These are phyloP conservation scores for Gallinago media DNA, from an alignment of 2,113 vertebrate species.

Conservation along the genomic window DNA sequence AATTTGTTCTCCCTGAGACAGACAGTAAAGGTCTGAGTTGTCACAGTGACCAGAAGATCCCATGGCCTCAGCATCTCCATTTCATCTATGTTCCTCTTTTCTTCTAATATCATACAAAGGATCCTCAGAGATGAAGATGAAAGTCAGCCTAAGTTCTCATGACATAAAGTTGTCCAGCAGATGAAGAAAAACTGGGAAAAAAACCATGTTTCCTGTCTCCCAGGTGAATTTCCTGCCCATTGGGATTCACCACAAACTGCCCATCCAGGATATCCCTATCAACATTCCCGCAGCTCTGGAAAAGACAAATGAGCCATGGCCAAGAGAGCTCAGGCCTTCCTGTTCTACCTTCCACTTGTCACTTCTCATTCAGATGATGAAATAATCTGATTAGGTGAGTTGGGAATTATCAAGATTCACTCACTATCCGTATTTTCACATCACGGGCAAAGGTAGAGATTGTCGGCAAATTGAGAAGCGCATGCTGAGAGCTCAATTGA, in stretches of 20 bases:
- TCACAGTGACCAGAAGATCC: background rate
- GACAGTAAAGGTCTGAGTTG: background rate
- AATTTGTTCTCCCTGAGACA: background rate
- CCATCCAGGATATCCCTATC: background rate
- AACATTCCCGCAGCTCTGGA: background rate
- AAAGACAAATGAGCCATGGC: background rate
- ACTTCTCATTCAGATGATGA: conserved; percentile 19
- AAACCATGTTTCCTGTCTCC: background rate
- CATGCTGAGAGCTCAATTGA: background rate
- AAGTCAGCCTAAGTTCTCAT: background rate
- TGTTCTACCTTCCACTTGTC: conserved; percentile 2
- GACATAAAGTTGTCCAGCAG: background rate
- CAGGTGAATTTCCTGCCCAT: background rate
- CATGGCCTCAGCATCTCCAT: background rate
- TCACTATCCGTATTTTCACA: background rate
- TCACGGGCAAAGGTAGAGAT: background rate
- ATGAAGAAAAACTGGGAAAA: background rate
- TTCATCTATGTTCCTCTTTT: background rate
- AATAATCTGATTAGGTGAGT: conserved; percentile 36
- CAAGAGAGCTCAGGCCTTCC: background rate
- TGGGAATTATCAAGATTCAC: conserved; percentile 11
- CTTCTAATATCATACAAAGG: background rate
- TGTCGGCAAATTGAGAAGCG: background rate
- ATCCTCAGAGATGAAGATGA: background rate
- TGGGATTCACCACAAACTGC: background rate